phyloP scores from a whole-genome alignment of 2,888 invertebrate genomes.

The Protonemura montana region DNA sequence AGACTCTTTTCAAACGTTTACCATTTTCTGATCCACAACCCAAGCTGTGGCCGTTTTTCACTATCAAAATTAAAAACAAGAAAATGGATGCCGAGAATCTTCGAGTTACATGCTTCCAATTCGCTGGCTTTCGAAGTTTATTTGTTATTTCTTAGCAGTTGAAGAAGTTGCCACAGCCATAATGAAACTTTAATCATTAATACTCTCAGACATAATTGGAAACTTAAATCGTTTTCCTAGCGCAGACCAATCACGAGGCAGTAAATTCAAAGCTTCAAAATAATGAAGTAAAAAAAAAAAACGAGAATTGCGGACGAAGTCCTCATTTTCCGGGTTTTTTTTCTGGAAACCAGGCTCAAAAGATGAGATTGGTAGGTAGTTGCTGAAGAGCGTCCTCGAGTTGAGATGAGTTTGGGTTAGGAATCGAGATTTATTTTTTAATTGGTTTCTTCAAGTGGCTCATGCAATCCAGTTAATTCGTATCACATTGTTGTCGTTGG shows the following conservation, averaged over 20 bases:
- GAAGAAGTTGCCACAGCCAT: background rate
- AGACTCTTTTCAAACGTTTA: too few relatives aligned
- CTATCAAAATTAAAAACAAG: too few relatives aligned
- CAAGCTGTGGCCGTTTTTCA: too few relatives aligned
- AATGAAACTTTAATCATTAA: background rate
- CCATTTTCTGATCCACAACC: too few relatives aligned
- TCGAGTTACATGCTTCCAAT: too few relatives aligned
- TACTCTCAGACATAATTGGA: background rate
- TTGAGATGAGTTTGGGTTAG: background rate
- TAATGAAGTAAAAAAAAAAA: background rate
- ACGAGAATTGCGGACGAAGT: background rate
- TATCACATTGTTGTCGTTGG: background rate
- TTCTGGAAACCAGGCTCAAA: too few relatives aligned
- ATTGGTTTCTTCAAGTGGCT: background rate
- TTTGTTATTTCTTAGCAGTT: background rate
- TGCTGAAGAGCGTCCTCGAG: background rate
- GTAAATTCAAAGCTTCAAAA: background rate
- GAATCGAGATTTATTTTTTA: background rate
- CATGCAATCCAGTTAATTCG: background rate
- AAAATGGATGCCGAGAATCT: too few relatives aligned
- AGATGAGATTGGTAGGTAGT: background rate
- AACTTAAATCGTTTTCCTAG: background rate
- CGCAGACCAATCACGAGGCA: background rate
- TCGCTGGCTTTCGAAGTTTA: background rate
- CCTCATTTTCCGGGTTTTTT: background rate